phyloP scores from a whole-genome alignment of 2,888 invertebrate genomes.

The Epiblema foenella region DNA sequence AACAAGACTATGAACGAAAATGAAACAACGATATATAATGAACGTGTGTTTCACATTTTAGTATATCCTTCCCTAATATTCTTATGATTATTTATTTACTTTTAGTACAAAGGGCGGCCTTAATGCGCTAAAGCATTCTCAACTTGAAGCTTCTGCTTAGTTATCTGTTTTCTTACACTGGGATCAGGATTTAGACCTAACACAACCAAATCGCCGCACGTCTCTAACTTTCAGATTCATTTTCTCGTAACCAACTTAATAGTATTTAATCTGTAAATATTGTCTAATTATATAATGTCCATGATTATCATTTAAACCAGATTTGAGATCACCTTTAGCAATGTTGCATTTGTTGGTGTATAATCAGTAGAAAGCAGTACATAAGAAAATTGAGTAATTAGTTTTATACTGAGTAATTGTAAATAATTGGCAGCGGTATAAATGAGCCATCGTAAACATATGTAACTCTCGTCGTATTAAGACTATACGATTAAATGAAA shows the following conservation, averaged over 20 bases:
- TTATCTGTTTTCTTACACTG: not conserved
- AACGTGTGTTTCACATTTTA: too few species aligned
- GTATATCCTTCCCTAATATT: not conserved
- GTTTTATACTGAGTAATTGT: constrained; percentile 27
- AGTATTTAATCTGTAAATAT: constrained; percentile 8
- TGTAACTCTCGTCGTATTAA: not conserved
- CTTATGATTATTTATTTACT: too few species aligned
- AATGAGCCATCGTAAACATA: constrained; percentile 4
- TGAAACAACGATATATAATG: not conserved
- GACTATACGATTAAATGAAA: not conserved
- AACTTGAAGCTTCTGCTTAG: not conserved
- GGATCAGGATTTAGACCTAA: not conserved
- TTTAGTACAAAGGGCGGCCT: too few species aligned
- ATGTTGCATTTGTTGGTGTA: constrained; percentile 13
- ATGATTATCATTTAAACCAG: not conserved
- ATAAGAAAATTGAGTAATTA: constrained; percentile 31
- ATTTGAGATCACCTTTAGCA: constrained; percentile 7
- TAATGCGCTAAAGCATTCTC: too few species aligned
- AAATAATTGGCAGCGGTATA: constrained; percentile 29
- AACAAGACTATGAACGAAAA: not conserved
- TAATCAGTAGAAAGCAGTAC: constrained; percentile 32
- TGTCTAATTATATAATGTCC: constrained; percentile 1
- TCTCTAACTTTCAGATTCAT: not conserved
- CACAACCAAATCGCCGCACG: not conserved
- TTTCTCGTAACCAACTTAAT: not conserved